Conservation (phyloP, 2,888 invertebrate species). For the Drosophila flavopinicola region DNA sequence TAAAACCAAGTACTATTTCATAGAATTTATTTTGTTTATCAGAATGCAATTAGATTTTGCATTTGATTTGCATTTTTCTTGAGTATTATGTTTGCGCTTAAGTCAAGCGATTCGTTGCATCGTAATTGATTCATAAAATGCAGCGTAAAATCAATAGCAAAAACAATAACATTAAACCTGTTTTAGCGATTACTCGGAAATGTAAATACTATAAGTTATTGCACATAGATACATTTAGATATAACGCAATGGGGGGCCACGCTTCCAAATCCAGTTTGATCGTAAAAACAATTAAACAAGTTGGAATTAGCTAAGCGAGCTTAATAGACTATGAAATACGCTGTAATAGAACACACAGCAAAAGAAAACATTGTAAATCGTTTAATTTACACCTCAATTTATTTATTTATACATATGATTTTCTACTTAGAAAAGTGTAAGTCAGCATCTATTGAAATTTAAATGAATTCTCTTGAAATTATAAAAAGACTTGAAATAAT, state of each 20-base stretch:
- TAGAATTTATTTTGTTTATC: not conserved
- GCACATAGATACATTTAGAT: conserved; percentile 9
- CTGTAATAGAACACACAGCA: too few relatives aligned
- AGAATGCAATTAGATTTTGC: not conserved
- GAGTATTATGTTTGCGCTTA: conserved; percentile 14
- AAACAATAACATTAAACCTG: conserved; percentile 16
- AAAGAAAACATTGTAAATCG: too few relatives aligned
- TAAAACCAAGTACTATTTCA: not conserved
- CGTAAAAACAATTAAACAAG: not conserved
- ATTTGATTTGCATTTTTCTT: conserved; percentile 8
- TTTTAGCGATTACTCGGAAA: conserved; percentile 26
- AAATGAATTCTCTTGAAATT: too few relatives aligned
- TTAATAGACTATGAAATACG: not conserved
- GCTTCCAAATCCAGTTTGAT: conserved; percentile 20
- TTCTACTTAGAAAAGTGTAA: too few relatives aligned
- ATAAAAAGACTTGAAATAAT: too few relatives aligned
- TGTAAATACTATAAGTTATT: conserved; percentile 3
- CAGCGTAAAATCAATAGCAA: not conserved
- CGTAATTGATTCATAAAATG: conserved; percentile 6
- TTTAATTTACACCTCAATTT: too few relatives aligned
- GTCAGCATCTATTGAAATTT: too few relatives aligned
- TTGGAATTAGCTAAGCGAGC: not conserved
- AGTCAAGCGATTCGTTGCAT: not conserved
- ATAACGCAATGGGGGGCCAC: conserved; percentile 8
- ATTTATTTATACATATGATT: too few relatives aligned